phyloP scores from a whole-genome alignment of 2,888 invertebrate species.

The Chrysodeixis includens region DNA sequence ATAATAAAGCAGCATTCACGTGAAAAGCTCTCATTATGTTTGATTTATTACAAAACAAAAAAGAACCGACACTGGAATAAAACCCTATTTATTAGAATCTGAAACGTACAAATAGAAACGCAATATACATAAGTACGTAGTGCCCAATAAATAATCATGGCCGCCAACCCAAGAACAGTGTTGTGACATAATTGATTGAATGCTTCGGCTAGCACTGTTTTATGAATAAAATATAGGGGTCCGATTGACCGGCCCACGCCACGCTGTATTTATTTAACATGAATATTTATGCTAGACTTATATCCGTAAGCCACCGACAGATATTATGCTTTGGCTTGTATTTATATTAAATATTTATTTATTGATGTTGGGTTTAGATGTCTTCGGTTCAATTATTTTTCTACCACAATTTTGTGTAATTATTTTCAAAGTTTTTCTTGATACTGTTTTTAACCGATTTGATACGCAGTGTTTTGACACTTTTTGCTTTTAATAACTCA shows the following conservation, averaged over 20 bases:
- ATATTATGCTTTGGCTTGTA: background rate
- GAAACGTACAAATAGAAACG: background rate
- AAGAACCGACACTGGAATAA: too few relatives aligned
- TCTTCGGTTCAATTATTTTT: too few relatives aligned
- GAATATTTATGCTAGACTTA: constrained; percentile 38
- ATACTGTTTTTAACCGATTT: too few relatives aligned
- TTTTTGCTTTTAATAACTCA: too few relatives aligned
- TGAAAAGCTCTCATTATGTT: too few relatives aligned
- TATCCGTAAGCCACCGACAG: constrained; percentile 11
- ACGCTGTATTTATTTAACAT: constrained; percentile 33
- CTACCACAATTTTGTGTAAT: too few relatives aligned
- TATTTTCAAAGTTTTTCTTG: too few relatives aligned
- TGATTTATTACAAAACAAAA: too few relatives aligned
- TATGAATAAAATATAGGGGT: constrained; percentile 41
- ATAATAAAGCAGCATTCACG: too few relatives aligned
- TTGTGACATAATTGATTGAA: constrained; percentile 37
- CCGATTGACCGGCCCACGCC: constrained; percentile 29
- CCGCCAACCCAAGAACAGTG: constrained; percentile 2
- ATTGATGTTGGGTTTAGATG: background rate
- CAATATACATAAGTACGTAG: background rate
- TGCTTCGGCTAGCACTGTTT: constrained; percentile 24
- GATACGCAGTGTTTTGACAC: too few relatives aligned
- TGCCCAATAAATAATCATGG: constrained; percentile 1
- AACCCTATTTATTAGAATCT: background rate
- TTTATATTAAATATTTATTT: background rate